These are phyloP conservation scores for Alfaro cultratus DNA, from an alignment of 2,797 vertebrate species.

Conservation along the genomic window DNA sequence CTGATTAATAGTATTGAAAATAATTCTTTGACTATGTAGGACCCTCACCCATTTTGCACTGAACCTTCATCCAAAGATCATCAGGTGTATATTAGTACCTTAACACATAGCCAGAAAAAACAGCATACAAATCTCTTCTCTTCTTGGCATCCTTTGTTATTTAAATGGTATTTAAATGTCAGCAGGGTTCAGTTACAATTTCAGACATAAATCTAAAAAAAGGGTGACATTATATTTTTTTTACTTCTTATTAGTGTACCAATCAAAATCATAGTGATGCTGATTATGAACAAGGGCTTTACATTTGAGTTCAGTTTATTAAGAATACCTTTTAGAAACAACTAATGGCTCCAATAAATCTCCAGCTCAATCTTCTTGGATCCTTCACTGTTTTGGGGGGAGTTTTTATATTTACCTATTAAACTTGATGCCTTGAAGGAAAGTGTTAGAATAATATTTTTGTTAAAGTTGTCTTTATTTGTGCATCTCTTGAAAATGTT, in stretches of 20 bases:
- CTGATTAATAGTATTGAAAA: background rate
- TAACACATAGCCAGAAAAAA: background rate
- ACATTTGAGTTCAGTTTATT: background rate
- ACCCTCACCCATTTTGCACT: background rate
- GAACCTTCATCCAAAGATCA: background rate
- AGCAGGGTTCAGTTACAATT: background rate
- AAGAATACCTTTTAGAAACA: background rate
- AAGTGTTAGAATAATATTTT: background rate
- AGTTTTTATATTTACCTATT: background rate
- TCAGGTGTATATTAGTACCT: background rate
- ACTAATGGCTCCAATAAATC: background rate
- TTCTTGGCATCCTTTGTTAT: background rate
- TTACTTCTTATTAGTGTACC: background rate
- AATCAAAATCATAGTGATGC: background rate
- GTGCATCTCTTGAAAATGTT: constrained; percentile 8
- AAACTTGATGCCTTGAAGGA: background rate
- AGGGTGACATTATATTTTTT: background rate
- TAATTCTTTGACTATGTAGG: background rate
- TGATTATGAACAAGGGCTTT: background rate
- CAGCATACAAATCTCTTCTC: background rate
- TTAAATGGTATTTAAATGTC: background rate
- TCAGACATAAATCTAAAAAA: background rate
- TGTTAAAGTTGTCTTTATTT: background rate
- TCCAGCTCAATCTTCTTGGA: background rate
- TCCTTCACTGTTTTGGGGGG: background rate